phyloP scores from a whole-genome alignment of 2,888 invertebrate species.

The Agrochola macilenta region DNA sequence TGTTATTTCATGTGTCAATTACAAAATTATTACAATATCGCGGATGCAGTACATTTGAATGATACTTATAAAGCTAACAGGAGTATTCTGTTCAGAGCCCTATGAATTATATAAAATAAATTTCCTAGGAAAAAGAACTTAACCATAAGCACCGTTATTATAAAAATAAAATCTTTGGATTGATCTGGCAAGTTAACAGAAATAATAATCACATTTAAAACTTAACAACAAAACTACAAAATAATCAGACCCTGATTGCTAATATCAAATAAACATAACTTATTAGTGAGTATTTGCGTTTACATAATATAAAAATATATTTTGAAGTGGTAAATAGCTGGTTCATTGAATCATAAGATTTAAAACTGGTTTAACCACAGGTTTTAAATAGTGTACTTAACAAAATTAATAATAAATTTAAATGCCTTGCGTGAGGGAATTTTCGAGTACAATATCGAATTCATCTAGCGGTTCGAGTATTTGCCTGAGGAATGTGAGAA shows the following conservation, averaged over 20 bases:
- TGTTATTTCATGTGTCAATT: constrained; percentile 4
- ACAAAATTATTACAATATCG: constrained; percentile 11
- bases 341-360: constrained; percentile 39
- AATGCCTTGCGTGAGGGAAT: constrained; percentile 94
- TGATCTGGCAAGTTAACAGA: constrained; percentile 83
- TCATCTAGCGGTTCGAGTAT: constrained; percentile 97
- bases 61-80: constrained; percentile 19
- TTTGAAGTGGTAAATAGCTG: constrained; percentile 47
- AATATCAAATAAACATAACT: constrained; percentile 77
- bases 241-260: constrained; percentile 78
- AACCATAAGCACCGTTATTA: constrained; percentile 73
- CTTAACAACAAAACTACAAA: constrained; percentile 76
- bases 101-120: constrained; percentile 46
- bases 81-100: constrained; percentile 16
- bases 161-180: constrained; percentile 84
- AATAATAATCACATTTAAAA: constrained; percentile 76
- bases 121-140: constrained; percentile 49
- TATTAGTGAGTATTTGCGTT: constrained; percentile 71
- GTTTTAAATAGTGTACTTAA: constrained; percentile 21
- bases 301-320: constrained; percentile 56
- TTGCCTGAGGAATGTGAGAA: constrained; percentile 96
- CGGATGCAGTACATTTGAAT: constrained; percentile 5
- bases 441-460: constrained; percentile 96
- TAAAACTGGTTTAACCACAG: constrained; percentile 51
- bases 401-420: constrained; percentile 63